Evolutionary conservation across 2,888 invertebrate genomes (phyloP).

Genomic region (Harpalus rubripes): DNA sequence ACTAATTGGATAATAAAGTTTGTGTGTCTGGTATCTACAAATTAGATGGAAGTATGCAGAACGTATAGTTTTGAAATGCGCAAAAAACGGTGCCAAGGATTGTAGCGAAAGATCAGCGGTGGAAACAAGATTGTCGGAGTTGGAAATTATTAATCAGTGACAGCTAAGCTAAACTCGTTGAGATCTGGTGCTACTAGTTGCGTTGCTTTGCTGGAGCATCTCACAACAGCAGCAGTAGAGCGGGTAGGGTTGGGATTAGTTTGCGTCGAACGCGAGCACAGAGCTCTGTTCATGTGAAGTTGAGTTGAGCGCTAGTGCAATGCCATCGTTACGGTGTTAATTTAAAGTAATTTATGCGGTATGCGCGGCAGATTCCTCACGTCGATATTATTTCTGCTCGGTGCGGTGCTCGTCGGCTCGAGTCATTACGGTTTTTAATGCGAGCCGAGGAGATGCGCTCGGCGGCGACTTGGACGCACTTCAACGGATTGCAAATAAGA

Average conservation of each 20-base stretch:
- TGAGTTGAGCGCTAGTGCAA: slow-evolving; percentile 53
- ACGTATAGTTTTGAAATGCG: slow-evolving; percentile 34
- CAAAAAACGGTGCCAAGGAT: slow-evolving; percentile 53
- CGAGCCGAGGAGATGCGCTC: slow-evolving; percentile 53
- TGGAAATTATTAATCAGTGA: slow-evolving; percentile 30
- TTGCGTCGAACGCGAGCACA: slow-evolving; percentile 3
- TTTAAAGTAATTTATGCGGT: slow-evolving; percentile 67
- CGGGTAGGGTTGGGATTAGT: slow-evolving; percentile 18
- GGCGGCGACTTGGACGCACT: slow-evolving; percentile 42
- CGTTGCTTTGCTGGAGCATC: background rate
- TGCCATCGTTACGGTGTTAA: slow-evolving; percentile 67
- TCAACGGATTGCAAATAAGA: slow-evolving; percentile 51
- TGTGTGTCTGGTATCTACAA: slow-evolving; percentile 19
- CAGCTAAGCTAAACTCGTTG: slow-evolving; percentile 1
- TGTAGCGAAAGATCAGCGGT: slow-evolving; percentile 33
- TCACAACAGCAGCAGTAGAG: background rate
- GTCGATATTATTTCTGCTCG: slow-evolving; percentile 66
- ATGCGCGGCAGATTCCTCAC: slow-evolving; percentile 66
- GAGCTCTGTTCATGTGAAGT: background rate
- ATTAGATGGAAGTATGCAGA: slow-evolving; percentile 47
- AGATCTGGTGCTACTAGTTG: background rate
- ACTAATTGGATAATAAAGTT: slow-evolving; percentile 34
- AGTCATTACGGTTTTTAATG: slow-evolving; percentile 65
- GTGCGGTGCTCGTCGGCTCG: slow-evolving; percentile 61
- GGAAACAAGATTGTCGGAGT: slow-evolving; percentile 9